Evolutionary conservation across 2,113 vertebrate species (phyloP).

Genomic region (Chiloscyllium plagiosum): DNA sequence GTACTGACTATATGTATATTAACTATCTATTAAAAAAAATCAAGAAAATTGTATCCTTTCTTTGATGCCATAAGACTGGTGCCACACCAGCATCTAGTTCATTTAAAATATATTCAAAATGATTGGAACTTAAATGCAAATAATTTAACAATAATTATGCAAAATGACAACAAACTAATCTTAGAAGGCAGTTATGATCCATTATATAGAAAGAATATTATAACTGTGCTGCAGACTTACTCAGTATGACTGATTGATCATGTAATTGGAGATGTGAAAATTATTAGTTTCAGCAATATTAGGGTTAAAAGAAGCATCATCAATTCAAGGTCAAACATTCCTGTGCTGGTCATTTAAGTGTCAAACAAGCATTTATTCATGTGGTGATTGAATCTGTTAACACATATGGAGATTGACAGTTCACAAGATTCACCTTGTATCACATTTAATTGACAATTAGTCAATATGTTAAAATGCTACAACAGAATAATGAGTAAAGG

Average conservation of each 20-base stretch:
- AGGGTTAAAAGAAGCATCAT: neutral
- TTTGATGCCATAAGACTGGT: neutral
- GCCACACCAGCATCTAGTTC: neutral
- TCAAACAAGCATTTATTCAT: neutral
- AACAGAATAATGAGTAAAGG: slow-evolving; percentile 4
- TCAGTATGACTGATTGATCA: neutral
- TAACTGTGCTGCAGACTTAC: neutral
- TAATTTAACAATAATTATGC: neutral
- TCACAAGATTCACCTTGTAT: neutral
- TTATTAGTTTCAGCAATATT: neutral
- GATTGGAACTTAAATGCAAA: neutral
- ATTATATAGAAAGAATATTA: neutral
- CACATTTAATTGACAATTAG: slow-evolving; percentile 27
- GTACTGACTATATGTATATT: neutral
- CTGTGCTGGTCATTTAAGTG: neutral
- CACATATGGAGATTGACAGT: neutral
- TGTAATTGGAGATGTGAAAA: neutral
- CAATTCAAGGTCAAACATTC: neutral
- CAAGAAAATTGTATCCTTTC: neutral
- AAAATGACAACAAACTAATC: neutral
- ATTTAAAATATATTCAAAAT: neutral
- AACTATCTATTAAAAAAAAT: neutral
- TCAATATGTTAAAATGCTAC: slow-evolving; percentile 4
- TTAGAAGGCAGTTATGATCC: neutral
- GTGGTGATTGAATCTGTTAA: neutral